Evolutionary conservation across 2,113 vertebrate genomes (phyloP).

Genomic region (Neolamprologus sp.): DNA sequence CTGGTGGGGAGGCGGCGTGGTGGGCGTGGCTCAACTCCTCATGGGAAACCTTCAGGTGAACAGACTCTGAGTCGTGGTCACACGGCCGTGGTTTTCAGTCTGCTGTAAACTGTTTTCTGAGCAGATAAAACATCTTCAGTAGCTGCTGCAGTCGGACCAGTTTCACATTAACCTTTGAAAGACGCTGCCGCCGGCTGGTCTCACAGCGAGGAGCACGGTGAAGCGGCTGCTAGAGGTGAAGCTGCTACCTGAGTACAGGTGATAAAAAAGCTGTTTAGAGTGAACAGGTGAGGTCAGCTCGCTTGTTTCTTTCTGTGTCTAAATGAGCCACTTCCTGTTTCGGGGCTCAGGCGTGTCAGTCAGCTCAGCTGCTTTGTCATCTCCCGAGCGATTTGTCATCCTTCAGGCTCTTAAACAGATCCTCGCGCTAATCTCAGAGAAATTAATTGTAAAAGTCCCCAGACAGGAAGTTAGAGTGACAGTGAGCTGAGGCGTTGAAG

Average conservation of each 20-base stretch:
- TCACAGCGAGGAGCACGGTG: not conserved
- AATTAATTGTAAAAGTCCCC: conserved; percentile 14
- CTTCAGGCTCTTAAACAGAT: not conserved
- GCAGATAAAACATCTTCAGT: not conserved
- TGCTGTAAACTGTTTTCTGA: not conserved
- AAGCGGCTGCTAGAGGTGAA: not conserved
- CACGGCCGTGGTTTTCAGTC: not conserved
- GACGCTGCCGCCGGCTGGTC: not conserved
- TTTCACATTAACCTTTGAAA: not conserved
- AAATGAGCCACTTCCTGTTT: not conserved
- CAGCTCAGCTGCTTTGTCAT: not conserved
- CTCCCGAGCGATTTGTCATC: not conserved
- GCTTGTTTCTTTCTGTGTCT: not conserved
- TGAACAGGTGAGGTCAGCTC: not conserved
- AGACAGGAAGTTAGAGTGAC: conserved; percentile 2
- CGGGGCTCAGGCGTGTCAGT: not conserved
- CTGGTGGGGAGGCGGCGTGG: not conserved
- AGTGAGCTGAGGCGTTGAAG: not conserved
- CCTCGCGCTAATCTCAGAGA: not conserved
- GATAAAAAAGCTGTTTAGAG: not conserved
- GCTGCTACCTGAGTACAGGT: not conserved
- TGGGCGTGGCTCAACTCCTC: not conserved
- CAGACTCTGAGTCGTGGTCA: not conserved
- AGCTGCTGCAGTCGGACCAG: not conserved
- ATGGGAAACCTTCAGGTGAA: not conserved